Percentiles rank a stretch among this genome's conserved stretches.
These are phyloP conservation scores for Muntiacus reevesi DNA, from an alignment of 2,113 vertebrate genomes.

Conservation along the genomic window DNA sequence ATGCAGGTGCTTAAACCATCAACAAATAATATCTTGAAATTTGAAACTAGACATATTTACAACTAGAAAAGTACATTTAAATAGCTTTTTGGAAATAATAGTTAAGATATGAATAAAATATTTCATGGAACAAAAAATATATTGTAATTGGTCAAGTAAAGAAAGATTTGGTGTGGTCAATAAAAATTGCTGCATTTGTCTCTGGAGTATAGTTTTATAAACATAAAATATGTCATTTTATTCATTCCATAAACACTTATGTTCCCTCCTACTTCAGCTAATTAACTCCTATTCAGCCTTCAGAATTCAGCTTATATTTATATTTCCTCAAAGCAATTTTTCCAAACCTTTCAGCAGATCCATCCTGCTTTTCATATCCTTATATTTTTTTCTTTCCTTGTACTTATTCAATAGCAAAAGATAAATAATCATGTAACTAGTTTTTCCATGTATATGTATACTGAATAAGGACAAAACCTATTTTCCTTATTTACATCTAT, in stretches of 20 bases:
- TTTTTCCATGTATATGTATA: background rate
- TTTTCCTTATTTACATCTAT: background rate
- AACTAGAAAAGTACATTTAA: background rate
- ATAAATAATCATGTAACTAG: background rate
- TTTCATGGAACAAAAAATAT: background rate
- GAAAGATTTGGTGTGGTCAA: background rate
- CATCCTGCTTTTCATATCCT: background rate
- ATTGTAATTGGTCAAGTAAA: background rate
- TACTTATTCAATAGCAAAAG: background rate
- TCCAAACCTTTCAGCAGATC: background rate
- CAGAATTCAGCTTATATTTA: background rate
- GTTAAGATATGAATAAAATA: background rate
- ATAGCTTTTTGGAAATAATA: background rate
- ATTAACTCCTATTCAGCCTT: background rate
- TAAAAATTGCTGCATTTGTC: constrained; percentile 7
- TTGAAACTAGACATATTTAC: background rate
- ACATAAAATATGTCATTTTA: background rate
- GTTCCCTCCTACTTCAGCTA: background rate
- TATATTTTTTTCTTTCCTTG: background rate
- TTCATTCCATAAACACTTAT: constrained; percentile 16
- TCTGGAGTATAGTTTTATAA: background rate
- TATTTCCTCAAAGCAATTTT: background rate
- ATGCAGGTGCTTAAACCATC: background rate
- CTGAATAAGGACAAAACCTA: background rate
- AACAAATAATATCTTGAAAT: background rate